Evolutionary conservation across 2,888 invertebrate species (phyloP).

Genomic region (Diaprepes abbreviatus): DNA sequence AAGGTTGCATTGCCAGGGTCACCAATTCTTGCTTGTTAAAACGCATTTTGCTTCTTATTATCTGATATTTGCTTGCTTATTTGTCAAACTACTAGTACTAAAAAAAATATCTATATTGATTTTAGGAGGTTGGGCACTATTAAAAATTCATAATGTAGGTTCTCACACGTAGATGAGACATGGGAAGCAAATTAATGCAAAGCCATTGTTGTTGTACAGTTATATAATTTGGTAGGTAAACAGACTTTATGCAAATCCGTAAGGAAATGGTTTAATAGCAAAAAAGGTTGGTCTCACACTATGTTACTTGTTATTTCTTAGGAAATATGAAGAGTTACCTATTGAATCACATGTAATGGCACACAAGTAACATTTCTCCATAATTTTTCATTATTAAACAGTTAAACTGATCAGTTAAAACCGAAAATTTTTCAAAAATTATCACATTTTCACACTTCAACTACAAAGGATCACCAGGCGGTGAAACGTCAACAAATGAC

Average conservation of each 20-base stretch:
- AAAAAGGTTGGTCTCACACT: neutral
- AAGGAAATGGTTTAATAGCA: neutral
- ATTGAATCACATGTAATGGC: slow-evolving; percentile 25
- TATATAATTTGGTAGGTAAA: slow-evolving; percentile 33
- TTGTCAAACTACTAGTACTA: neutral
- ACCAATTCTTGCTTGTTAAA: slow-evolving; percentile 92
- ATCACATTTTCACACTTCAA: slow-evolving; percentile 34
- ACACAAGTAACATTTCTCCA: slow-evolving; percentile 7
- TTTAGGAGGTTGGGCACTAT: slow-evolving; percentile 11
- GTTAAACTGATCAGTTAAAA: neutral
- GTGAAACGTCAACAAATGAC: slow-evolving; percentile 50
- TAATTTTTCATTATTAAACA: slow-evolving; percentile 2
- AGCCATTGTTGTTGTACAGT: slow-evolving; percentile 25
- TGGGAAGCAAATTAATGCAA: slow-evolving; percentile 11
- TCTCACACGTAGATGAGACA: slow-evolving; percentile 12
- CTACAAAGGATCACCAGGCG: slow-evolving; percentile 34
- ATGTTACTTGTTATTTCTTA: neutral
- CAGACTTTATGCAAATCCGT: slow-evolving; percentile 18
- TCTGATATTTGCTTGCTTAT: neutral
- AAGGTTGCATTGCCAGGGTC: slow-evolving; percentile 87
- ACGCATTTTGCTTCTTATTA: slow-evolving; percentile 75
- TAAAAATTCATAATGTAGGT: slow-evolving; percentile 22
- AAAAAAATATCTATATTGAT: slow-evolving; percentile 17
- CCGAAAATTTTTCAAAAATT: slow-evolving; percentile 20
- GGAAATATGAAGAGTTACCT: slow-evolving; percentile 10